Evolutionary conservation across 2,113 vertebrate genomes (phyloP).

Genomic region (Ammodytes marinus): DNA sequence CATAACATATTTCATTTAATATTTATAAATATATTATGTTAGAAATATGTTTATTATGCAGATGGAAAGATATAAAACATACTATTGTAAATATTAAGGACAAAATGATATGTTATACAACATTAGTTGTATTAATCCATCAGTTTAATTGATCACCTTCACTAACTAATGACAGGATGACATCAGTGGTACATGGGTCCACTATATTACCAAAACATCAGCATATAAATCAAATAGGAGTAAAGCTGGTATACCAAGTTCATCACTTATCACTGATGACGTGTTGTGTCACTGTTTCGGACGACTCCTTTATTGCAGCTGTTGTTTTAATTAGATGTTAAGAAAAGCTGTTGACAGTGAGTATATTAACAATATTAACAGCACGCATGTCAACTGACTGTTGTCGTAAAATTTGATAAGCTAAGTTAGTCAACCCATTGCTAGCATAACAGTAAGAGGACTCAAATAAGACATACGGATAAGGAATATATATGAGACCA

Average conservation of each 20-base stretch:
- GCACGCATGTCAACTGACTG: slow-evolving; percentile 43
- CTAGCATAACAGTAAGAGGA: slow-evolving; percentile 27
- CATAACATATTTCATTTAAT: background rate
- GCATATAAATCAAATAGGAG: slow-evolving; percentile 1
- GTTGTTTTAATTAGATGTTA: slow-evolving; percentile 59
- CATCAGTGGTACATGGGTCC: background rate
- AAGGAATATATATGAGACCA: slow-evolving; percentile 26
- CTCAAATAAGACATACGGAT: slow-evolving; percentile 26
- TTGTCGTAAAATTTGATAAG: slow-evolving; percentile 47
- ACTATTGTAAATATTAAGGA: background rate
- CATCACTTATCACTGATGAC: slow-evolving; percentile 27
- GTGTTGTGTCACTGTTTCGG: slow-evolving; percentile 29
- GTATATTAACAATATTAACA: slow-evolving; percentile 60
- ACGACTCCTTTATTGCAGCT: slow-evolving; percentile 31
- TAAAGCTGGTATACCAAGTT: slow-evolving; percentile 8
- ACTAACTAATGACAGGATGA: slow-evolving; percentile 1
- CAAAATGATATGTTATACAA: background rate
- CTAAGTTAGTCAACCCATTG: slow-evolving; percentile 35
- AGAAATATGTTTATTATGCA: background rate
- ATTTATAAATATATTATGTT: background rate
- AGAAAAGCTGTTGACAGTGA: slow-evolving; percentile 57
- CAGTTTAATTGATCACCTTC: slow-evolving; percentile 1
- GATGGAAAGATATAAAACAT: background rate
- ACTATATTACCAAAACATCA: slow-evolving; percentile 1
- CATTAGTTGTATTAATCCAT: background rate